Evolutionary conservation across 2,888 invertebrate genomes (phyloP), one percentile per base, ranked within the genome.

Genomic region (Pachliopta kotzebuea): DNA sequence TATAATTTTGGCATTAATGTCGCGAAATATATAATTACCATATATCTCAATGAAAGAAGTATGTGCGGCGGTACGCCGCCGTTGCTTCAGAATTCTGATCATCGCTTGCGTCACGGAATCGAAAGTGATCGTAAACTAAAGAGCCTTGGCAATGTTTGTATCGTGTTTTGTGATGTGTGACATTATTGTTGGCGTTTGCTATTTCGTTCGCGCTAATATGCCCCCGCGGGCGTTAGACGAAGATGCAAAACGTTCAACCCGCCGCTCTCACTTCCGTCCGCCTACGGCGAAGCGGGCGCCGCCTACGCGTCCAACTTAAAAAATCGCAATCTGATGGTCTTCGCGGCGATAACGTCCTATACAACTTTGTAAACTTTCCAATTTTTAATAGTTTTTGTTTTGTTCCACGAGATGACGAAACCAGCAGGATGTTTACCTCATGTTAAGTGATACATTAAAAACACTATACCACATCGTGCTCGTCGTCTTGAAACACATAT

Each of bases 211-310:
- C 70, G 69, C 85, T 72, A 72, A 77, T 71, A 72, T 64, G 62
- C 67, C 71, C 76, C 79, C 74, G 72, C 72, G 70, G 68, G 68
- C 65, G 90, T 79, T 84, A 87, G 89, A 90, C 79, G 84, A 85
- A 81, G 90, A 89, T 71, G 77, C 75, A 71, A 75, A 76, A 78
- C 76, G 75, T 75, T 78, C 79, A 77, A 78, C 76, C 76, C 79
- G 81, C 76, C 79, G 86, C 90, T 90, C 89, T 90, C 88, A 90
- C 90, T 91, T 91, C 91, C 90, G 91, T 84, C 90, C 90, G 89
- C 91, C 91, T 82, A 91, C 90, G 84, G 68, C 67, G 69, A 72
- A 73, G 75, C 79, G 73, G 75, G 79, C 80, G 82, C 85, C 81
- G 79, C 89, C 90, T 81, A 90, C 90, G 88, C 88, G 73, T 71